Base-by-base conservation (phyloP, 2,797 vertebrate genomes). In the Knipowitschia caucasica region DNA sequence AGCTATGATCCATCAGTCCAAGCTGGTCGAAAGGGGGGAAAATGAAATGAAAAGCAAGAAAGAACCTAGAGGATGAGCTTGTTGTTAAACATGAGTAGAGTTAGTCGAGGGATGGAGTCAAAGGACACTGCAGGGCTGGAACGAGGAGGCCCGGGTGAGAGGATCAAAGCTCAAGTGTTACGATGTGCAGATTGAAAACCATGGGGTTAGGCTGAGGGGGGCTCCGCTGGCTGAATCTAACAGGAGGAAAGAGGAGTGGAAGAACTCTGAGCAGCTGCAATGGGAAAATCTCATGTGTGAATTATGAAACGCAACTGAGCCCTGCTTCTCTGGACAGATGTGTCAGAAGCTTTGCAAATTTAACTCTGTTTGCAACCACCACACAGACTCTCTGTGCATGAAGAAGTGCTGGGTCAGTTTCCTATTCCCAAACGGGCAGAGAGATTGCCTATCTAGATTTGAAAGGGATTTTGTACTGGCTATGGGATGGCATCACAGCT, bases 101-200 rank as follows among this genome's bases (percentile, higher is more conserved):
- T 62, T 50, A 45, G 58, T 40, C 31, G 8, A 39, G 18, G 45
- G 50, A 60, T 53, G 56, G 53, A 51, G 65, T 30, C 31, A 51
- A 36, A 52, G 62, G 73, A 63, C 52, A 71, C 81, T 80, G 77
- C 47, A 64, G 70, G 74, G 71, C 55, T 73, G 54, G 56, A 65
- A 62, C 47, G 74, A 75, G 80, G 53, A 52, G 76, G 58, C 62
- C 61, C 53, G 70, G 78, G 69, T 76, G 65, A 78, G 80, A 77
- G 70, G 85, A 84, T 88, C 83, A 87, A 86, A 86, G 82, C 79
- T 81, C 58, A 67, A 82, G 77, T 78, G 83, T 71, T 73, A 62
- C 52, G 80, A 81, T 73, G 78, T 73, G 77, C 72, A 78, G 75
- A 85, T 80, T 81, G 75, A 80, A 82, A 80, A 83, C 73, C 63